Evolutionary conservation across 2,888 invertebrate genomes (phyloP), one percentile per base, ranked within the genome.

Genomic region (Homarus gammarus): DNA sequence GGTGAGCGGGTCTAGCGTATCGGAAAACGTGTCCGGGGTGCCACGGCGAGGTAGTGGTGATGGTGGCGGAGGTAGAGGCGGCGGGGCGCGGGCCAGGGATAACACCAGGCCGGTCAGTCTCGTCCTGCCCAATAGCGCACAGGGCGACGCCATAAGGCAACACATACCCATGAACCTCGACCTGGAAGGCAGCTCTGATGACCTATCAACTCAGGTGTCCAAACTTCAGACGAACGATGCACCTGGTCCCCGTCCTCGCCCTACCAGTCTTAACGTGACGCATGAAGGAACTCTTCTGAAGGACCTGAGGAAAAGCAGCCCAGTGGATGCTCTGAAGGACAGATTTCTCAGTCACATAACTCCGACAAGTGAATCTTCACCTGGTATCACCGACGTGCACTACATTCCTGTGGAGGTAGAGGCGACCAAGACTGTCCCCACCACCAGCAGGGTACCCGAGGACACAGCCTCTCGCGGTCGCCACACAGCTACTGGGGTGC

Each of bases 301-400:
- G 40, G 72, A 73, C 64, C 73, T 91, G 18, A 56, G 91, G 33
- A 88, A 88, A n/a, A 88, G 78, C 73, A 85, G 85, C 68, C 91
- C 91, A 2, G 87, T 88, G 31, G 91, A 91, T 38, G 88, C 85
- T 8, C 88, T 91, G 12, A 87, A 91, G 84, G 88, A 91, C 44
- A 72, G 49, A 61, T 91, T 88, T 82, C 85, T 86, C 1, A 75
- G 61, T 56, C 77, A 64, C 15, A 40, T 83, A 70, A 83, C 82
- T 0, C 68, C 82, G 22, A 44, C 82, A n/a, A 49, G 44, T 70
- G 68, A 44, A n/a, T 15, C 27, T 38, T 68, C 85, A 6, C 2
- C 31, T 15, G 49, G 36, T 36, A 56, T 51, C 38, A 44, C 75
- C 15, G 85, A 86, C 33, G 78, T 86, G 18, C 78, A 86, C 78